Conservation (phyloP, 2,113 vertebrate genomes). For the Ascaphus truei region DNA sequence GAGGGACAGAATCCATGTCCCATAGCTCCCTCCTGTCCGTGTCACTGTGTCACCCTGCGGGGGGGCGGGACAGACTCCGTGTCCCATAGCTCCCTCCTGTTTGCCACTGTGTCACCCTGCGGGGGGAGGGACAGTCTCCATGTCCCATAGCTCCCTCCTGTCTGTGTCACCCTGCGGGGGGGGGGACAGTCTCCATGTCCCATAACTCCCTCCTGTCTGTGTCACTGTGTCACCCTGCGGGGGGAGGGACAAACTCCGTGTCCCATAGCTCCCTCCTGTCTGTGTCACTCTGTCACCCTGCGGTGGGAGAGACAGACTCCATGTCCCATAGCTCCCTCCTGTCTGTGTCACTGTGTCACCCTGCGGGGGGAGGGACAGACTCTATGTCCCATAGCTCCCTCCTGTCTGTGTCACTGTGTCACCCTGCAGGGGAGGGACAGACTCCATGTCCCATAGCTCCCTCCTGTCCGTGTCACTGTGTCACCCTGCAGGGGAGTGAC, state of each 20-base stretch:
- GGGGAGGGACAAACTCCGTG: not conserved
- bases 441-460: not conserved
- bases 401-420: not conserved
- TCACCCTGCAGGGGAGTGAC: not conserved
- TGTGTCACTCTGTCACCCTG: no score
- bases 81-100: no score
- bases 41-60: no score
- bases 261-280: not conserved
- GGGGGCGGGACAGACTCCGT: no score
- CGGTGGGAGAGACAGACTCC: no score
- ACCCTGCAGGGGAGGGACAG: not conserved
- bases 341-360: no score
- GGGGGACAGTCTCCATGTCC: not conserved
- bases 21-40: no score
- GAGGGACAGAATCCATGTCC: no score
- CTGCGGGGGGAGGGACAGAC: no score
- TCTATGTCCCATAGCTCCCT: no score
- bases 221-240: not conserved
- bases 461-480: not conserved
- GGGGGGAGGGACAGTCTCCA: not conserved
- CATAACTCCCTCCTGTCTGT: not conserved
- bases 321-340: no score
- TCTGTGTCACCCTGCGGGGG: not conserved
- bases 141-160: not conserved
- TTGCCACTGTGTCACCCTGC: not conserved